phyloP scores from a whole-genome alignment of 2,797 vertebrate species.

The Menidia menidia region DNA sequence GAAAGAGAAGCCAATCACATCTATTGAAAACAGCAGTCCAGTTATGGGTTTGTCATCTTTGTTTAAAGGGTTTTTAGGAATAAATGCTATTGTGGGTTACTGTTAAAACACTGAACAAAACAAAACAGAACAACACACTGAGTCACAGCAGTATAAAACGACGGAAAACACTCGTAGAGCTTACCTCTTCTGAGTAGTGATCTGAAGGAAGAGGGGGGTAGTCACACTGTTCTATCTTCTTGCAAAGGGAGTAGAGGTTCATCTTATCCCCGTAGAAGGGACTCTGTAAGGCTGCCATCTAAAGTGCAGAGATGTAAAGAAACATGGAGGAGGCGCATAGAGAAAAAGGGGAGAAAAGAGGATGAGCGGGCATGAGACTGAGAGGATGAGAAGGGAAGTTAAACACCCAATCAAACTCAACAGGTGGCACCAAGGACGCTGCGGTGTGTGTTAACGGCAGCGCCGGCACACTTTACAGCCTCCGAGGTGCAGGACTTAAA shows the following conservation, averaged over 20 bases:
- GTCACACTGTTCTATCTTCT: conserved; percentile 99
- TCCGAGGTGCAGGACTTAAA: conserved; percentile 7
- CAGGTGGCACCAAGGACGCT: conserved; percentile 15
- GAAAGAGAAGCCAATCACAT: conserved; percentile 11
- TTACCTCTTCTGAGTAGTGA: conserved; percentile 98
- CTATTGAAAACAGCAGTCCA: conserved; percentile 16
- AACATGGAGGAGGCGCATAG: conserved; percentile 10
- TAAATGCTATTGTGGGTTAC: not conserved
- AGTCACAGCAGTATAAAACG: conserved; percentile 18
- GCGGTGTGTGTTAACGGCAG: not conserved
- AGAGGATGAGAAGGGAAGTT: conserved; percentile 16
- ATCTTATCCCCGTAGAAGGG: conserved; percentile 99
- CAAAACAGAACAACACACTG: conserved; percentile 19
- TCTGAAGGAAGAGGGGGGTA: conserved; percentile 98
- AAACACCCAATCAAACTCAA: conserved; percentile 36
- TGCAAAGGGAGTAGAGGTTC: conserved; percentile 98
- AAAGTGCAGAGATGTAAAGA: conserved; percentile 63
- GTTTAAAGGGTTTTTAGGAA: conserved; percentile 11
- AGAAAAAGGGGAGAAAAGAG: conserved; percentile 16
- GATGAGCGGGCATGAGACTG: conserved; percentile 13
- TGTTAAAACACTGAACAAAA: conserved; percentile 33
- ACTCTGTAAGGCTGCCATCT: conserved; percentile 99
- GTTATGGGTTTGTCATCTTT: conserved; percentile 3
- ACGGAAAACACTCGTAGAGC: conserved; percentile 14
- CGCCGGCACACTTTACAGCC: conserved; percentile 10